phyloP scores from a whole-genome alignment of 1,140 invertebrate species.

The Drosophila tristis region DNA sequence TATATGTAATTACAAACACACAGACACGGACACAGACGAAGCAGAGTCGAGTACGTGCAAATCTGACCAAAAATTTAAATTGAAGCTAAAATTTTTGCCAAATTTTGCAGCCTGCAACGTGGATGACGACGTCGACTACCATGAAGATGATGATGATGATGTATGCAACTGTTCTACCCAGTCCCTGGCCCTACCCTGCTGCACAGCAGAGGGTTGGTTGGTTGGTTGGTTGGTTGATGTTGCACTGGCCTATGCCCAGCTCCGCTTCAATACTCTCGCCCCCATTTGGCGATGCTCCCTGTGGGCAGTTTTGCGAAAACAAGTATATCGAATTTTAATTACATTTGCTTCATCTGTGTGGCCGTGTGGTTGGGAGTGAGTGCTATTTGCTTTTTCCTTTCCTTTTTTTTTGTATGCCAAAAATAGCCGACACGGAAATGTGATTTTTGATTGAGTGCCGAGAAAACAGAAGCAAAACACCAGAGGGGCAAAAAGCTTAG shows the following conservation, averaged over 20 bases:
- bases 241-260: slow-evolving; percentile 27
- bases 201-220: slow-evolving; percentile 7
- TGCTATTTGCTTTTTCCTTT: slow-evolving; percentile 50
- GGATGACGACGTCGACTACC: slow-evolving; percentile 7
- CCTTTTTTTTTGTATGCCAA: slow-evolving; percentile 11
- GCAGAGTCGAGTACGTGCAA: slow-evolving; percentile 75
- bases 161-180: slow-evolving; percentile 48
- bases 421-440: slow-evolving; percentile 68
- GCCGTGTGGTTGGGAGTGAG: slow-evolving; percentile 14
- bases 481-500: neutral
- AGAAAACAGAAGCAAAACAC: slow-evolving; percentile 33
- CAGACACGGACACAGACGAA: slow-evolving; percentile 31
- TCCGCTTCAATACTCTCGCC: slow-evolving; percentile 20
- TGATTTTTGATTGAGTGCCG: slow-evolving; percentile 78
- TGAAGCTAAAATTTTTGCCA: slow-evolving; percentile 79
- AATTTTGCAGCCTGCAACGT: slow-evolving; percentile 63
- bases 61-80: slow-evolving; percentile 84
- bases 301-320: slow-evolving; percentile 72
- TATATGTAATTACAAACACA: slow-evolving; percentile 77
- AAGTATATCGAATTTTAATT: slow-evolving; percentile 84
- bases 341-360: slow-evolving; percentile 73
- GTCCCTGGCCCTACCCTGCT: neutral
- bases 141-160: slow-evolving; percentile 55
- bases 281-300: slow-evolving; percentile 30
- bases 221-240: neutral